Conservation (phyloP, 2,888 invertebrate genomes). For the Stenichneumon culpator region DNA sequence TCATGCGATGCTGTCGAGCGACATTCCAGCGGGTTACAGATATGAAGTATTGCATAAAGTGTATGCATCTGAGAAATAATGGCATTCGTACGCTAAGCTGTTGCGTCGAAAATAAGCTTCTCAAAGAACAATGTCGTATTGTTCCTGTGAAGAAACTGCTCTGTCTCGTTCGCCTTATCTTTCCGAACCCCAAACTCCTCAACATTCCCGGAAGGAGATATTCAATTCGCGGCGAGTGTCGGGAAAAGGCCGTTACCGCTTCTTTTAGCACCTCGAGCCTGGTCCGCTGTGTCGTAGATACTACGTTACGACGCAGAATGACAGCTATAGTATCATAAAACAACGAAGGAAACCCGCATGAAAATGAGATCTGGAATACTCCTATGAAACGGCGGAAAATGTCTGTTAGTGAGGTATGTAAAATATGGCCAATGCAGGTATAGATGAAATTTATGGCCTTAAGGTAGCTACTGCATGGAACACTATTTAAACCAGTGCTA, state of each 20-base stretch:
- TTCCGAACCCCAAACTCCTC: background rate
- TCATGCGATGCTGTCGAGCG: too few species aligned
- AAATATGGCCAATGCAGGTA: constrained; percentile 20
- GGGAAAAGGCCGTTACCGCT: constrained; percentile 31
- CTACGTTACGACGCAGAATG: background rate
- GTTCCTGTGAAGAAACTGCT: background rate
- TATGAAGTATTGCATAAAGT: constrained; percentile 2
- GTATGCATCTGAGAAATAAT: constrained; percentile 17
- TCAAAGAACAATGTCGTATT: constrained; percentile 22
- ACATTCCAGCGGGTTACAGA: background rate
- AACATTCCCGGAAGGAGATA: background rate
- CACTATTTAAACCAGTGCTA: too few species aligned
- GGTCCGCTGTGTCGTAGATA: constrained; percentile 16
- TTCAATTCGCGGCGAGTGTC: constrained; percentile 16
- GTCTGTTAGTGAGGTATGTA: constrained; percentile 43
- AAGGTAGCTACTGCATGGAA: background rate
- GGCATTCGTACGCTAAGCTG: background rate
- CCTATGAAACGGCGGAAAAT: constrained; percentile 49
- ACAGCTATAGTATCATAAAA: constrained; percentile 13
- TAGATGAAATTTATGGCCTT: constrained; percentile 46
- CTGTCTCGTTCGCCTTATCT: constrained; percentile 15
- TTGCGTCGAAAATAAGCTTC: constrained; percentile 31
- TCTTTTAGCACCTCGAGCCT: constrained; percentile 18
- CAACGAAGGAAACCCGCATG: constrained; percentile 23
- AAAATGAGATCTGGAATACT: constrained; percentile 43